phyloP scores from a whole-genome alignment of 1,140 invertebrate genomes.

The Drosophila chauvacae region DNA sequence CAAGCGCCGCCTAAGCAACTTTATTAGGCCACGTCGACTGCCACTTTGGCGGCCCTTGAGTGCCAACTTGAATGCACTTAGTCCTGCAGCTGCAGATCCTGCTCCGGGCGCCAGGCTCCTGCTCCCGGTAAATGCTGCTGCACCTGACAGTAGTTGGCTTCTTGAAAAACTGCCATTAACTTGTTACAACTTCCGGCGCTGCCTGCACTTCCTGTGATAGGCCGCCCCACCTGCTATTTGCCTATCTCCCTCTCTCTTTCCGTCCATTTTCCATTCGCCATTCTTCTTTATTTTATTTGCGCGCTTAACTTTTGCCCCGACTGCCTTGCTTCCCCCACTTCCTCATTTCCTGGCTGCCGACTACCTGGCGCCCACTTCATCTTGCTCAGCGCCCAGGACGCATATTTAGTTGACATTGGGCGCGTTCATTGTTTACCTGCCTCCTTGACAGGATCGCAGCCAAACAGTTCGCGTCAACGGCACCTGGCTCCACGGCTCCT shows the following conservation, averaged over 20 bases:
- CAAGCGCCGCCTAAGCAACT: slow-evolving; percentile 67
- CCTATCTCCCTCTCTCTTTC: slow-evolving; percentile 19
- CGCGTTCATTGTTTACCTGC: slow-evolving; percentile 68
- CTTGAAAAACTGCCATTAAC: slow-evolving; percentile 81
- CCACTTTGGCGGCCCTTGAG: slow-evolving; percentile 75
- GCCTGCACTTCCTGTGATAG: slow-evolving; percentile 59
- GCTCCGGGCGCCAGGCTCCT: slow-evolving; percentile 20
- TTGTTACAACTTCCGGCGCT: slow-evolving; percentile 78
- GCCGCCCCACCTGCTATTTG: not conserved
- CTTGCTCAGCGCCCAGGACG: slow-evolving; percentile 61
- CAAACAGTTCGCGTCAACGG: slow-evolving; percentile 75
- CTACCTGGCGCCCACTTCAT: slow-evolving; percentile 71
- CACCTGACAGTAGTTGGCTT: slow-evolving; percentile 73
- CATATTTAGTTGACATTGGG: slow-evolving; percentile 76
- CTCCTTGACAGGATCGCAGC: slow-evolving; percentile 68
- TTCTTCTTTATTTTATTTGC: slow-evolving; percentile 67
- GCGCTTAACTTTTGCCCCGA: slow-evolving; percentile 68
- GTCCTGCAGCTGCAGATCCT: slow-evolving; percentile 47
- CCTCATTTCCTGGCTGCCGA: slow-evolving; percentile 15
- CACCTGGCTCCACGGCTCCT: slow-evolving; percentile 60
- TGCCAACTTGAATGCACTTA: slow-evolving; percentile 77
- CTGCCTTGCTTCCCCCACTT: slow-evolving; percentile 31
- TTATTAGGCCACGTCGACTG: slow-evolving; percentile 82
- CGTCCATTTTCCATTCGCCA: slow-evolving; percentile 3
- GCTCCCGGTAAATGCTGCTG: slow-evolving; percentile 12